phyloP scores from a whole-genome alignment of 2,113 vertebrate genomes.

The Cnemophilus loriae region DNA sequence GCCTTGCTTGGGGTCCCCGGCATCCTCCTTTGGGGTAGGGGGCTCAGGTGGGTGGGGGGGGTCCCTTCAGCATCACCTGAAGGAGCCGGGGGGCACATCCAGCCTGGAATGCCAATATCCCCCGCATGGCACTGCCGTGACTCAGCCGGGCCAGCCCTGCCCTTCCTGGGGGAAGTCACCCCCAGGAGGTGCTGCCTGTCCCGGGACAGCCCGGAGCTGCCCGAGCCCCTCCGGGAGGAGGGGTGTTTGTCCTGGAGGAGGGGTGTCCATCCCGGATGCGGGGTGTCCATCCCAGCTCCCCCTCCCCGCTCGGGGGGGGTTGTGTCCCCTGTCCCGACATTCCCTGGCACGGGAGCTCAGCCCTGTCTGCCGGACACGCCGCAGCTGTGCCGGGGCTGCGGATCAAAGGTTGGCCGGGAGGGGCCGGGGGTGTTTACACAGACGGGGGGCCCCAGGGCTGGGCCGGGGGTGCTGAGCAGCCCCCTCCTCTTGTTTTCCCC shows the following conservation, averaged over 20 bases:
- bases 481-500: not conserved
- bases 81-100: not conserved
- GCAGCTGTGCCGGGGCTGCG: not conserved
- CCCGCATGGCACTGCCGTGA: not conserved
- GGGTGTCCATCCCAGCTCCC: not conserved
- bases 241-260: not conserved
- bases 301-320: fast-evolving
- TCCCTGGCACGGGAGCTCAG: not conserved
- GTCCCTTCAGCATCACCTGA: not conserved
- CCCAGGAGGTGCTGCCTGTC: not conserved
- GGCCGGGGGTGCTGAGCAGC: not conserved
- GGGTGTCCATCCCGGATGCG: fast-evolving
- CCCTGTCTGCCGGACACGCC: not conserved
- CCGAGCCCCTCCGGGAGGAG: not conserved
- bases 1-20: not conserved
- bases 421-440: not conserved
- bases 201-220: not conserved
- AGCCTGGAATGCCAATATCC: not conserved
- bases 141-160: not conserved
- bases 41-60: too few species aligned
- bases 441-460: not conserved
- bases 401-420: not conserved
- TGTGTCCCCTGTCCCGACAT: not conserved
- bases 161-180: not conserved
- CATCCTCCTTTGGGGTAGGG: not conserved